Evolutionary conservation across 2,113 vertebrate species (phyloP), one percentile per base, ranked within the genome.

Genomic region (Sinocyclocheilus maitianheensis): DNA sequence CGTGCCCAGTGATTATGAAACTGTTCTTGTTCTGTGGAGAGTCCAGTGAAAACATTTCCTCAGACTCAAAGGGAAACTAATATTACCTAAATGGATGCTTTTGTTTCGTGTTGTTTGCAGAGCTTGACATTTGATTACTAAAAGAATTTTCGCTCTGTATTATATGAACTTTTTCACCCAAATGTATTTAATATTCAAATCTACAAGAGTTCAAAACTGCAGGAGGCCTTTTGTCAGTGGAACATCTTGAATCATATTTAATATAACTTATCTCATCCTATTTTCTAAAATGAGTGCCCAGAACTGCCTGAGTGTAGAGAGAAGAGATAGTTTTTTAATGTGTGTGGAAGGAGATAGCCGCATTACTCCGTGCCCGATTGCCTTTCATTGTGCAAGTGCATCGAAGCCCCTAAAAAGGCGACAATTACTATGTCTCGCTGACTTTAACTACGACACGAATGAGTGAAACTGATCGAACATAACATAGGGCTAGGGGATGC

Each of bases 211-310:
- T 88, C 46, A 87, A 91, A 93, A 93, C 92, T 90, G 90, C 93
- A 92, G 82, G 90, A 91, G 91, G 93, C 93, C 91, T 89, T 78
- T 16, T 65, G 65, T 80, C n/a, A 75, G 86, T 84, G 87, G 90
- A 89, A 92, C 90, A 86, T 90, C 90, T 92, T 93, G 91, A 93
- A 93, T 94, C 90, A 92, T 90, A 84, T 91, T 93, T 92, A 93
- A 94, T 93, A 86, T 91, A 88, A 87, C 87, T 91, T 93, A 93
- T 94, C 93, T 90, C 24, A 60, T 90, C 86, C 90, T 93, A 92
- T 77, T 93, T 12, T 89, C 92, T 92, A 91, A 90, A 92, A 89
- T 62, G 88, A 65, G 74, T 34, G 90, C 78, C 88, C 91, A 92
- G 93, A 87, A 80, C 85, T 89, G 87, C 85, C 71, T 80, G 82